A percentile compares a stretch with the other conserved stretches of the same genome.
Conservation (phyloP, 2,113 vertebrate species). For the Macaca nemestrina region DNA sequence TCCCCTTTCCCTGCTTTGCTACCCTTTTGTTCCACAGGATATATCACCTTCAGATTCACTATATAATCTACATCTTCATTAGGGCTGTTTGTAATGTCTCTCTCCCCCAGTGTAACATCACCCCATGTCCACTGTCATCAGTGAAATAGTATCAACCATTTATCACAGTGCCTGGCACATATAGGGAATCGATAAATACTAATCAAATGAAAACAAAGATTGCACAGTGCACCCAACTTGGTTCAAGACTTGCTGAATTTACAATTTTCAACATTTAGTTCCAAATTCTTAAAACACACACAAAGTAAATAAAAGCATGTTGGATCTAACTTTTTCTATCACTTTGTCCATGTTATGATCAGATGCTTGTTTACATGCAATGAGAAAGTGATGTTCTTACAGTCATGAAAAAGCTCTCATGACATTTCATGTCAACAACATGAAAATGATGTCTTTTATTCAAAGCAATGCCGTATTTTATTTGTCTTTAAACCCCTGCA, state of each 20-base stretch:
- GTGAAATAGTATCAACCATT: background rate
- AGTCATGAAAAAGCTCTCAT: background rate
- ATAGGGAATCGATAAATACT: background rate
- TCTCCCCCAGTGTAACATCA: background rate
- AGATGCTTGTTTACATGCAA: background rate
- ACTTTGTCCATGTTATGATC: background rate
- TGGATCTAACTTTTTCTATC: background rate
- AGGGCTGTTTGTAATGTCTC: background rate
- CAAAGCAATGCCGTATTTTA: background rate
- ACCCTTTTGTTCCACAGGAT: background rate
- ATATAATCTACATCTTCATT: background rate
- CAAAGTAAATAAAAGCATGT: background rate
- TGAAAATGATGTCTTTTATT: background rate
- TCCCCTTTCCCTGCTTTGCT: background rate
- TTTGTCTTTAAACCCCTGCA: background rate
- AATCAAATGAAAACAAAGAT: background rate
- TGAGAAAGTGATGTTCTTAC: background rate
- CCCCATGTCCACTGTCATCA: background rate
- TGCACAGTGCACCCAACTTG: background rate
- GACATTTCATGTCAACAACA: background rate
- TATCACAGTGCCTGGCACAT: background rate
- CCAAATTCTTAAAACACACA: background rate
- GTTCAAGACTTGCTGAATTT: background rate
- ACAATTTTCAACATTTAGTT: background rate
- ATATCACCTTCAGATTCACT: background rate